phyloP scores from a whole-genome alignment of 2,113 vertebrate genomes.

The Xenopus borealis region DNA sequence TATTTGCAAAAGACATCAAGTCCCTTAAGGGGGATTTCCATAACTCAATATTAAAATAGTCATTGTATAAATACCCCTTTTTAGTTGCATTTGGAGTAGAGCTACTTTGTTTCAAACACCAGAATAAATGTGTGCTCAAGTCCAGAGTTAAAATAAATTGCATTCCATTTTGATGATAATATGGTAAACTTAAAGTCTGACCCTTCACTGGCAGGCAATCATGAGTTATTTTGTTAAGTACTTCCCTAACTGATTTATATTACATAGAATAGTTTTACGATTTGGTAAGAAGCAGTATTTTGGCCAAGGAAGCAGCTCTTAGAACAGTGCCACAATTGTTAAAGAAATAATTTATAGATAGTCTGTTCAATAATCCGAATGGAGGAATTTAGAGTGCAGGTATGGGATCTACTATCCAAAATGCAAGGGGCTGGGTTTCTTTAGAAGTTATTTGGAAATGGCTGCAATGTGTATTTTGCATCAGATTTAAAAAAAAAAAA shows the following conservation, averaged over 20 bases:
- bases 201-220: neutral
- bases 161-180: neutral
- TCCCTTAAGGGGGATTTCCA: no score
- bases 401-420: no score
- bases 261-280: neutral
- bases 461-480: no score
- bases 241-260: slow-evolving; percentile 3
- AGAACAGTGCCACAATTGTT: neutral
- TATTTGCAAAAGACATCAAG: no score
- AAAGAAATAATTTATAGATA: neutral
- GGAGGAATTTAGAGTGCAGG: no score
- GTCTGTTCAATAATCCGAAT: no score
- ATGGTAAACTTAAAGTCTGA: neutral
- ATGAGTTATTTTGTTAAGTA: neutral
- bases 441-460: no score
- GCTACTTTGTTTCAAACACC: neutral
- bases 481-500: no score
- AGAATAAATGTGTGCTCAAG: slow-evolving; percentile 10
- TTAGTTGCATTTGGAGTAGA: no score
- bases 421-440: no score
- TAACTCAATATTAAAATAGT: no score
- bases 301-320: neutral
- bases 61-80: no score
- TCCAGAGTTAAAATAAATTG: neutral
- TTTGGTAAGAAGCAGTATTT: slow-evolving; percentile 3